These are phyloP conservation scores for Synodontis membranacea DNA, from an alignment of 2,113 vertebrate species.

Conservation along the genomic window DNA sequence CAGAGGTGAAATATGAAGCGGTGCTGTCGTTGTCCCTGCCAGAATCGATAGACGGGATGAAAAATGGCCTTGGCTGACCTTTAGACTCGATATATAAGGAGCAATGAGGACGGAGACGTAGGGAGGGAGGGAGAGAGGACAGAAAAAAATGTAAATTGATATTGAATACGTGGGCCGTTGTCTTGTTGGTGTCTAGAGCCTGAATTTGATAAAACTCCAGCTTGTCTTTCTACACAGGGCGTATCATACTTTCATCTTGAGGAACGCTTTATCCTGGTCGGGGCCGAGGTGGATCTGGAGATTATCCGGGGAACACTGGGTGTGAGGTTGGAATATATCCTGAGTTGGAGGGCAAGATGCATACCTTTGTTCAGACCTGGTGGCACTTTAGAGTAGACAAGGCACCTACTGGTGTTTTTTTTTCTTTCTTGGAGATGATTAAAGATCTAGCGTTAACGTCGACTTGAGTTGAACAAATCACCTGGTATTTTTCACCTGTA, in stretches of 20 bases:
- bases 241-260: background rate
- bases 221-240: background rate
- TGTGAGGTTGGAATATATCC: background rate
- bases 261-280: background rate
- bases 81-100: constrained; percentile 37
- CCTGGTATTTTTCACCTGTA: constrained; percentile 4
- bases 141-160: background rate
- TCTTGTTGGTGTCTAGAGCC: background rate
- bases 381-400: background rate
- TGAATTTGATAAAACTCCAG: background rate
- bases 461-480: background rate
- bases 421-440: no score
- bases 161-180: constrained; percentile 13
- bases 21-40: constrained; percentile 19
- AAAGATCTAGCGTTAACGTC: background rate
- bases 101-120: background rate
- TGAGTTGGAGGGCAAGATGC: background rate
- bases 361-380: background rate
- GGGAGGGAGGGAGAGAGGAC: background rate
- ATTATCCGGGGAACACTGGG: background rate
- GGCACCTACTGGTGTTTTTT: background rate
- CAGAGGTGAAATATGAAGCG: constrained; percentile 39
- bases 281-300: background rate
- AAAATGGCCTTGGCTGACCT: constrained; percentile 36
- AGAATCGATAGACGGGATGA: constrained; percentile 46